Percentiles rank a stretch among this genome's conserved stretches.
These are phyloP conservation scores for Pachypanchax playfairii DNA, from an alignment of 2,113 vertebrate genomes.

Conservation along the genomic window DNA sequence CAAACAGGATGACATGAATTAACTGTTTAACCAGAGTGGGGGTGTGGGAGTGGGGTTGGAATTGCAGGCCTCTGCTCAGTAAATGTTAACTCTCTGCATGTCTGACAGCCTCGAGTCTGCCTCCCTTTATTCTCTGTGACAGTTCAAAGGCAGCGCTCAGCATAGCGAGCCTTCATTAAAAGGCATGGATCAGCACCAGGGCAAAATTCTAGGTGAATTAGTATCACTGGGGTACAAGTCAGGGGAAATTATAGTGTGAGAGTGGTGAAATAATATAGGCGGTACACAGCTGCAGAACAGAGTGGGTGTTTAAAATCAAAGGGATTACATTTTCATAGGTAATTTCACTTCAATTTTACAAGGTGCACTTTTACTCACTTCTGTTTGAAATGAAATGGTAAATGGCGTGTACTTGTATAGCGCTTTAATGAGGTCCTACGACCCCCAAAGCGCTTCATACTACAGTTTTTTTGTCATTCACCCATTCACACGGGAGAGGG, in stretches of 20 bases:
- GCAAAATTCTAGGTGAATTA: slow-evolving; percentile 54
- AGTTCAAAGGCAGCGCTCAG: slow-evolving; percentile 73
- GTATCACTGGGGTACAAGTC: slow-evolving; percentile 32
- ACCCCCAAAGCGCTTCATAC: too few species aligned
- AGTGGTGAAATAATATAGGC: slow-evolving; percentile 5
- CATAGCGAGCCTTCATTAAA: slow-evolving; percentile 66
- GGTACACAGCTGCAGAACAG: background rate
- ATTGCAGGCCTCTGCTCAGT: slow-evolving; percentile 29
- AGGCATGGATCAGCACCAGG: slow-evolving; percentile 60
- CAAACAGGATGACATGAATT: slow-evolving; percentile 39
- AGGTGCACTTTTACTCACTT: background rate
- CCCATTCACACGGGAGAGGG: too few species aligned
- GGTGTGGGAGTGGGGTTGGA: slow-evolving; percentile 13
- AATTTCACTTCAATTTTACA: too few species aligned
- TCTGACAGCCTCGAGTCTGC: slow-evolving; percentile 44
- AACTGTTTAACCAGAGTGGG: slow-evolving; percentile 35
- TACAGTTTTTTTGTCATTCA: too few species aligned
- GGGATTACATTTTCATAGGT: background rate
- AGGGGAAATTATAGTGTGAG: slow-evolving; percentile 14
- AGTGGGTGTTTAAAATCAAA: background rate
- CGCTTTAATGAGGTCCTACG: too few species aligned
- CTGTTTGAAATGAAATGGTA: background rate
- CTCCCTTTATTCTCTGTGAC: slow-evolving; percentile 69
- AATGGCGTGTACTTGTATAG: too few species aligned
- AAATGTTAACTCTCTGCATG: slow-evolving; percentile 43